Base-by-base conservation (phyloP, 2,797 vertebrate genomes). In the Poliocrania exsul region DNA sequence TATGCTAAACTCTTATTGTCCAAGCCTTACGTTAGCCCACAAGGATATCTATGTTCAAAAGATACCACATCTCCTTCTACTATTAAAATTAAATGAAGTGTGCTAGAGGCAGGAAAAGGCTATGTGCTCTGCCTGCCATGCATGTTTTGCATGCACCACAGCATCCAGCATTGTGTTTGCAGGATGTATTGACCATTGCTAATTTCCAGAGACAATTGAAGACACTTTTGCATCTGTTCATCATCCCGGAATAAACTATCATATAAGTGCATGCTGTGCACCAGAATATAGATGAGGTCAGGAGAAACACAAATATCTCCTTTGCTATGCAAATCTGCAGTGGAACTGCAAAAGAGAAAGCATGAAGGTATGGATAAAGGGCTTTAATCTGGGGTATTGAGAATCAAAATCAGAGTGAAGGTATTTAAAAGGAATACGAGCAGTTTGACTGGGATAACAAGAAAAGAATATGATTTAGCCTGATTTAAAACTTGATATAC, bases 1-100 rank as follows among this genome's bases (percentile, higher is more conserved):
- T 66, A 80, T 81, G 92, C 66, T 86, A 90, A 72, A 65, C 92
- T 97, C 92, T 60, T 77, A 95, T 97, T 97, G 96, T 96, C 50
- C 81, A 81, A 95, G 92, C 74, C 94, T 96, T 94, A 80, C 92
- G 90, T 93, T 90, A 92, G 91, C 90, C 94, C 95, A 95, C 66
- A 70, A 94, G 95, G 96, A 92, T 91, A 96, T 86, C 29, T 87
- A 81, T 71, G 94, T 95, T 97, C 96, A 96, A 97, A 97, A 96
- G 96, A 95, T 93, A 95, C 88, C 87, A 90, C 92, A 92, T 95
- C 92, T 96, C 96, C 83, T 90, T 97, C 90, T 88, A 94, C 97
- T 97, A 92, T 97, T 93, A 97, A 97, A 97, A 97, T 93, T 94
- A 96, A 98, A 97, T 97, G 97, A 97, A 97, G 96, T 97, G 96